These are phyloP conservation scores for Spilarctia lutea DNA, from an alignment of 2,888 invertebrate species.

Conservation along the genomic window DNA sequence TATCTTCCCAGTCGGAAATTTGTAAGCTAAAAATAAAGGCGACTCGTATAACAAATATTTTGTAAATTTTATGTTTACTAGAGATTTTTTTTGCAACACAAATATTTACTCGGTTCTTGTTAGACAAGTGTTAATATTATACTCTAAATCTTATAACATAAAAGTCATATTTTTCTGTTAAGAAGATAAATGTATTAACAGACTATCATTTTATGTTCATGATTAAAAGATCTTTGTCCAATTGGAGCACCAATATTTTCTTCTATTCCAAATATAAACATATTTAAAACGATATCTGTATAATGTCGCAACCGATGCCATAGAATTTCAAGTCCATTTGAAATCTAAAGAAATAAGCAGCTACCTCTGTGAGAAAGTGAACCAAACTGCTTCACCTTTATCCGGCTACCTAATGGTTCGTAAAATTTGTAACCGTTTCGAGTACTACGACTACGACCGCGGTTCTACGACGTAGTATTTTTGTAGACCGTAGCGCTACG, in stretches of 20 bases:
- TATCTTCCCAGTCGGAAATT: slow-evolving; percentile 51
- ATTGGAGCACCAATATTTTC: not conserved
- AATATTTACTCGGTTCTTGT: slow-evolving; percentile 38
- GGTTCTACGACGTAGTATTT: slow-evolving; percentile 56
- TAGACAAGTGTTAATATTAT: slow-evolving; percentile 7
- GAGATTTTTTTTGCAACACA: slow-evolving; percentile 30
- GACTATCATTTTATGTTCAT: not conserved
- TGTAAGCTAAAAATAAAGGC: slow-evolving; percentile 44
- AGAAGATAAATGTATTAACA: slow-evolving; percentile 17
- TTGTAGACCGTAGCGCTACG: slow-evolving; percentile 53
- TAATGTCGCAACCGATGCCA: slow-evolving; percentile 23
- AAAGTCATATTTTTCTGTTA: not conserved
- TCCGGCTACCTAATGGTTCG: slow-evolving; percentile 65
- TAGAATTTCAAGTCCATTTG: slow-evolving; percentile 40
- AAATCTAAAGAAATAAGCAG: slow-evolving; percentile 56
- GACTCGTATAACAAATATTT: slow-evolving; percentile 34
- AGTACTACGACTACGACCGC: slow-evolving; percentile 58
- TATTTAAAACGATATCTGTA: slow-evolving; percentile 17
- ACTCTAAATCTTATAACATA: not conserved
- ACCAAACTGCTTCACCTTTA: slow-evolving; percentile 57
- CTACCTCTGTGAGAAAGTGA: slow-evolving; percentile 56
- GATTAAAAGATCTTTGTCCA: not conserved
- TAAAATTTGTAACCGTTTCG: slow-evolving; percentile 66
- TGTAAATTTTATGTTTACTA: slow-evolving; percentile 34
- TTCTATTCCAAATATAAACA: slow-evolving; percentile 17